Conservation (phyloP, 2,888 invertebrate genomes). For the Heliconius charithonia region DNA sequence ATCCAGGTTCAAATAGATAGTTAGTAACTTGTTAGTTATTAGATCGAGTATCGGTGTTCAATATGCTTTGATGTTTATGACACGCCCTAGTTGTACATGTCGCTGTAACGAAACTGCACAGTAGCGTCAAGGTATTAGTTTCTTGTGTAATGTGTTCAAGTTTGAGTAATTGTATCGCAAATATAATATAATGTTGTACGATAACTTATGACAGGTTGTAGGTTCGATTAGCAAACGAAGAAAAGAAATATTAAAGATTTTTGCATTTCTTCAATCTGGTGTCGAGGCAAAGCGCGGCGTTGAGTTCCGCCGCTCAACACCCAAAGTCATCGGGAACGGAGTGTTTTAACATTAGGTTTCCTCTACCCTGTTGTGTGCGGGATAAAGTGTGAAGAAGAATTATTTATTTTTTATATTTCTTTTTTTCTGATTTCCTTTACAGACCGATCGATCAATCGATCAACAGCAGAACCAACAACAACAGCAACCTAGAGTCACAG, state of each 20-base stretch:
- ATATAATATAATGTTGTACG: background rate
- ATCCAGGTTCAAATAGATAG: background rate
- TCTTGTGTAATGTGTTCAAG: background rate
- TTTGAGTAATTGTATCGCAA: background rate
- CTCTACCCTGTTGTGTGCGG: no score
- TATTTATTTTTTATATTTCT: no score
- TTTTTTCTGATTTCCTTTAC: no score
- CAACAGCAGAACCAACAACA: no score
- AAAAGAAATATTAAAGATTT: no score
- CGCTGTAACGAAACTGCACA: background rate
- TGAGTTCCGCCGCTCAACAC: background rate
- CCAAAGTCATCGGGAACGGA: no score
- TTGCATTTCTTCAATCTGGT: background rate
- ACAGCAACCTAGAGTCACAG: no score
- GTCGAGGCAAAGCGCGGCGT: background rate
- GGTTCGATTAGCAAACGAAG: no score
- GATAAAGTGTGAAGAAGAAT: no score
- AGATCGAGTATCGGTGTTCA: slow-evolving; percentile 13
- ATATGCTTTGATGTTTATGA: slow-evolving; percentile 22
- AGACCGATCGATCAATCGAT: no score
- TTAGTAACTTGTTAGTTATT: slow-evolving; percentile 25
- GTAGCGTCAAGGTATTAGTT: slow-evolving; percentile 6
- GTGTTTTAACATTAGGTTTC: no score
- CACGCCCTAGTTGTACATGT: slow-evolving; percentile 20
- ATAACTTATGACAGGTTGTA: no score